Percentiles rank a stretch among this genome's conserved stretches.
Evolutionary conservation across 1,140 invertebrate species (phyloP).

Genomic region (Drosophila ogumai): DNA sequence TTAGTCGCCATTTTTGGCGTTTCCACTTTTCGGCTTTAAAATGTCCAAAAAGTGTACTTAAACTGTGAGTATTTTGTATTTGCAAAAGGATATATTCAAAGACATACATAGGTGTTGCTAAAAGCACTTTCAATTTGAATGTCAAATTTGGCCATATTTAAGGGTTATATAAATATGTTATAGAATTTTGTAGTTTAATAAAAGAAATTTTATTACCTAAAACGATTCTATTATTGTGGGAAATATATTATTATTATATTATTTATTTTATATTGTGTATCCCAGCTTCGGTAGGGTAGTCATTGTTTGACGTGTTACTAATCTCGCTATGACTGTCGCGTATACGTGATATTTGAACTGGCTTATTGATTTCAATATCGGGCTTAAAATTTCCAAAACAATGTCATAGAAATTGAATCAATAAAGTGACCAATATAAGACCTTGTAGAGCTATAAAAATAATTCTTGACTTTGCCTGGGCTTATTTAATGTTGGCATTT

Average conservation of each 20-base stretch:
- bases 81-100: constrained; percentile 5
- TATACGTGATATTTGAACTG: constrained; percentile 35
- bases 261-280: neutral
- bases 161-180: neutral
- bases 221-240: no score
- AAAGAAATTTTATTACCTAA: neutral
- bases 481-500: constrained; percentile 34
- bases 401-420: constrained; percentile 19
- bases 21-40: constrained; percentile 51
- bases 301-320: constrained; percentile 1
- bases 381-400: neutral
- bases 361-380: constrained; percentile 27
- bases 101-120: neutral
- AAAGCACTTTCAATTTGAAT: neutral
- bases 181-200: neutral
- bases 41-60: constrained; percentile 29
- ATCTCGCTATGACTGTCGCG: neutral
- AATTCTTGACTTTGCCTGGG: constrained; percentile 16
- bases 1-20: constrained; percentile 55
- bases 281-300: neutral
- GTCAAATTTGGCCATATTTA: neutral
- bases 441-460: neutral
- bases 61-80: constrained; percentile 27
- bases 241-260: no score
- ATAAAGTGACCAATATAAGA: constrained; percentile 9